Evolutionary conservation across 2,888 invertebrate species (phyloP).

Genomic region (Agriopis aurantiaria): DNA sequence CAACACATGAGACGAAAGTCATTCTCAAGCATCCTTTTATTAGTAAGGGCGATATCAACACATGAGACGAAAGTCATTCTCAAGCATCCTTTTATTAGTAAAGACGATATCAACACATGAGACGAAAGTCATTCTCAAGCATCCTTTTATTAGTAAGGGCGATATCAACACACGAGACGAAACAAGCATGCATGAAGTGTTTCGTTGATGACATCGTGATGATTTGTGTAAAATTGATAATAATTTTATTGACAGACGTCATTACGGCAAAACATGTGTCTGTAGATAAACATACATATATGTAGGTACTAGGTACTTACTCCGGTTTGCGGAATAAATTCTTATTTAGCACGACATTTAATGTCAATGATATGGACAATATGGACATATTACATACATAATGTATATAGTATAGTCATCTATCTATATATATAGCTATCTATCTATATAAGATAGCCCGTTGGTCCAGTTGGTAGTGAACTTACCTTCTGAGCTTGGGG

Average conservation of each 20-base stretch:
- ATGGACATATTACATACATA: neutral
- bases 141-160: conserved; percentile 13
- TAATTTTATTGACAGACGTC: conserved; percentile 10
- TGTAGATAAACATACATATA: conserved; percentile 35
- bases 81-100: conserved; percentile 15
- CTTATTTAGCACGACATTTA: conserved; percentile 46
- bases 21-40: neutral
- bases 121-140: conserved; percentile 16
- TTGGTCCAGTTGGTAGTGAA: too few species aligned
- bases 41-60: too few species aligned
- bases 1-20: neutral
- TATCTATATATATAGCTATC: too few species aligned
- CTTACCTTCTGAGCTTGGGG: too few species aligned
- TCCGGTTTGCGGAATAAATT: neutral
- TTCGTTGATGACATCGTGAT: conserved; percentile 1
- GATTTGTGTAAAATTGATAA: neutral
- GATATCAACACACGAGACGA: too few species aligned
- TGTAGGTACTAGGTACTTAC: neutral
- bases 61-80: neutral
- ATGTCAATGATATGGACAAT: neutral
- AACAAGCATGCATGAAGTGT: neutral
- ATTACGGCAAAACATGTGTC: conserved; percentile 35
- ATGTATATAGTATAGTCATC: too few species aligned
- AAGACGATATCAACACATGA: neutral
- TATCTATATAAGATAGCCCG: too few species aligned